phyloP scores from a whole-genome alignment of 2,113 vertebrate genomes.

The Sturnira hondurensis region DNA sequence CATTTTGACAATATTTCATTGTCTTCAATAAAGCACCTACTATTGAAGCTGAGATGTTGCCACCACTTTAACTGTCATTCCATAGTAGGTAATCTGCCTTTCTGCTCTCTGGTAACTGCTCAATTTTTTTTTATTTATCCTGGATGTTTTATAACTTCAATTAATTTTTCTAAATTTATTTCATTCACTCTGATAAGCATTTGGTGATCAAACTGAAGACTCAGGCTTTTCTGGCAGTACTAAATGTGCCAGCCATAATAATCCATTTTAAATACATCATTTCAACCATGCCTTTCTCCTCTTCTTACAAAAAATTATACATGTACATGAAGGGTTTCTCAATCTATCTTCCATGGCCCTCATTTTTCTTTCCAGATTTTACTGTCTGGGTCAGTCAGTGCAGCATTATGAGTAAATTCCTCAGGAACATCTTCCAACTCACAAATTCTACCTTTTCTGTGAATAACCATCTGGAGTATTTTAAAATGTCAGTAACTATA shows the following conservation, averaged over 20 bases:
- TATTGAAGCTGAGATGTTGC: not conserved
- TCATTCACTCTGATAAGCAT: not conserved
- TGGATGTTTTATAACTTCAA: not conserved
- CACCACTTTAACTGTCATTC: not conserved
- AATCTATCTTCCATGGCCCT: not conserved
- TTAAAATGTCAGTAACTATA: not conserved
- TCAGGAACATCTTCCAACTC: not conserved
- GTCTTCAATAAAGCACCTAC: not conserved
- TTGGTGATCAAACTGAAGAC: not conserved
- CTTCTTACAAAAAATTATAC: not conserved
- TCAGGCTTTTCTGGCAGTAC: not conserved
- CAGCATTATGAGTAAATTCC: not conserved
- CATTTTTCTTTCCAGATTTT: not conserved
- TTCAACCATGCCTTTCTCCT: not conserved
- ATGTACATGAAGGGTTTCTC: not conserved
- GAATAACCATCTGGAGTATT: not conserved
- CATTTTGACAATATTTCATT: not conserved
- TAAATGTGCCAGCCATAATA: not conserved
- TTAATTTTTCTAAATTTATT: slow-evolving; percentile 7
- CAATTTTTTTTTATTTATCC: not conserved
- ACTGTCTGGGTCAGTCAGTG: not conserved
- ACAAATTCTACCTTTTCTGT: not conserved
- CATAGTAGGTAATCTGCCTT: not conserved
- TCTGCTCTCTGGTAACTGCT: not conserved
- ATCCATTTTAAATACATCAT: not conserved